These are phyloP conservation scores for Pyrocephalus nanus DNA, from an alignment of 2,797 vertebrate genomes.

Conservation along the genomic window DNA sequence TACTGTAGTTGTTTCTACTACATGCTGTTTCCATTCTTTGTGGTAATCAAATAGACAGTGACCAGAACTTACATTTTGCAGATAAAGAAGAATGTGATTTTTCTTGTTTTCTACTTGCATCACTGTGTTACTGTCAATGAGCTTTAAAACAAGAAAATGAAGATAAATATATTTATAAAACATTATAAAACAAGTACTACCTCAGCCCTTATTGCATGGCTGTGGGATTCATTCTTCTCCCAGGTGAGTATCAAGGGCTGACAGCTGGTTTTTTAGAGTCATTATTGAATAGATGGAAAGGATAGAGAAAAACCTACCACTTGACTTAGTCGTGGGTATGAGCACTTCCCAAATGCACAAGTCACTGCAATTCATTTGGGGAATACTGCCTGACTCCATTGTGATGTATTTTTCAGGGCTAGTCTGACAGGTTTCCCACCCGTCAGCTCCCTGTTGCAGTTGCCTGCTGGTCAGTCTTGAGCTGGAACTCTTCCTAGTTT, in stretches of 20 bases:
- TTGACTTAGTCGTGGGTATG: rapidly evolving
- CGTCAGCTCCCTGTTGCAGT: background rate
- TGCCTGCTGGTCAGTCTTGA: background rate
- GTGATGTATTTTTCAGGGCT: background rate
- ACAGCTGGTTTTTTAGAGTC: background rate
- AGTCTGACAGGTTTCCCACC: background rate
- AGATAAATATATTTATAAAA: background rate
- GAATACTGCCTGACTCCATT: background rate
- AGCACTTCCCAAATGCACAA: background rate
- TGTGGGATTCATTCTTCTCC: background rate
- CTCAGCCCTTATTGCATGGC: background rate
- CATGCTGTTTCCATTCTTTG: background rate
- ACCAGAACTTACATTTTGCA: slow-evolving; percentile 61
- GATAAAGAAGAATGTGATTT: slow-evolving; percentile 53
- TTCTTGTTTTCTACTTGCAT: slow-evolving; percentile 67
- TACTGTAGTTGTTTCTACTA: background rate
- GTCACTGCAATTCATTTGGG: background rate
- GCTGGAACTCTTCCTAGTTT: background rate
- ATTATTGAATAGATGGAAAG: background rate
- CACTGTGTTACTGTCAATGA: slow-evolving; percentile 17
- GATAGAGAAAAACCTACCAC: background rate
- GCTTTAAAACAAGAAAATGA: slow-evolving; percentile 42
- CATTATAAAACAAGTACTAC: background rate
- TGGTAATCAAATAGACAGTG: background rate
- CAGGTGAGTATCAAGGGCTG: background rate